These are phyloP conservation scores for Panagrolaimus sp. DNA, from an alignment of 1,140 invertebrate species.

Conservation along the genomic window DNA sequence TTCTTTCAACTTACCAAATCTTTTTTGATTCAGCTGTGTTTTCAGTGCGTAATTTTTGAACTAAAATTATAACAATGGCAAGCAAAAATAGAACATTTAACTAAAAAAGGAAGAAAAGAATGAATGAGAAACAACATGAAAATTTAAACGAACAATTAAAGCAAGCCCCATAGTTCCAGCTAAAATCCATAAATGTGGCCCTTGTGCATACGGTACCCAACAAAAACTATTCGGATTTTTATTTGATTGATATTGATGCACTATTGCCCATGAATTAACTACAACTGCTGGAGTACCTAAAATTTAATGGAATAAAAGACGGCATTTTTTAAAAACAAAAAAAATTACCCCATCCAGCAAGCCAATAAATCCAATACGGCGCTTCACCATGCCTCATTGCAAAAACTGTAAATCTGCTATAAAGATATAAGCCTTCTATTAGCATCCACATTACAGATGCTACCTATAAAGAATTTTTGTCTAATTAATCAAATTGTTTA, in stretches of 20 bases:
- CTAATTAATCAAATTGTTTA: constrained; percentile 4
- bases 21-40: constrained; percentile 55
- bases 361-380: constrained; percentile 47
- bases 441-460: constrained; percentile 58
- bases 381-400: constrained; percentile 52
- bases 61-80: constrained; percentile 50
- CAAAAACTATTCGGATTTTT: constrained; percentile 42
- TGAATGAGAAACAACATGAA: not conserved
- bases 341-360: constrained; percentile 57
- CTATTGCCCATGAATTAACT: constrained; percentile 48
- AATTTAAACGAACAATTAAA: constrained; percentile 33
- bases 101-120: constrained; percentile 24
- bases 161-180: constrained; percentile 56
- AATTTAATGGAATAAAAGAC: too few species aligned
- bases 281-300: constrained; percentile 53
- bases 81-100: constrained; percentile 53
- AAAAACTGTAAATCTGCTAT: constrained; percentile 55
- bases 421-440: constrained; percentile 52
- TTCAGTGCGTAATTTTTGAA: constrained; percentile 53
- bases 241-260: constrained; percentile 46
- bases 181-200: constrained; percentile 56
- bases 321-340: too few species aligned
- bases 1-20: constrained; percentile 44
- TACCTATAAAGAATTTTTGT: constrained; percentile 36
- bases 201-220: constrained; percentile 57